Percentiles rank a stretch among this genome's conserved stretches.
These are phyloP conservation scores for Sylvicapra grimmia DNA, from an alignment of 2,113 vertebrate species.

Conservation along the genomic window DNA sequence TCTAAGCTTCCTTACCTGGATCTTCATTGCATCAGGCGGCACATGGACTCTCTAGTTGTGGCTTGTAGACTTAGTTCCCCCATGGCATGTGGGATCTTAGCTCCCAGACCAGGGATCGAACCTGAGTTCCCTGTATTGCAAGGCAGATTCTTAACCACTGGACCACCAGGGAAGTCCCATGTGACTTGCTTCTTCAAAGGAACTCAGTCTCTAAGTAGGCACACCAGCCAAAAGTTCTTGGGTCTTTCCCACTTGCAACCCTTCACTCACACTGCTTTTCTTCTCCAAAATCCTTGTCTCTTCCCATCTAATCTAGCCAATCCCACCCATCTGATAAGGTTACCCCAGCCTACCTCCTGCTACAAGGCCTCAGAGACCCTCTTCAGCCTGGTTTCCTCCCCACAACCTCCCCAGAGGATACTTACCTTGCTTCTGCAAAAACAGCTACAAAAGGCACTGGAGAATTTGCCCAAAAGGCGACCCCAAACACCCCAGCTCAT, in stretches of 20 bases:
- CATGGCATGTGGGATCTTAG: neutral
- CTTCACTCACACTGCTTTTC: neutral
- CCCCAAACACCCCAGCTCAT: accelerated
- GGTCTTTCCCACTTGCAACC: too few relatives aligned
- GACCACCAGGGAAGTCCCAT: neutral
- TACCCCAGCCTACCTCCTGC: neutral
- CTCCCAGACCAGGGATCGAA: neutral
- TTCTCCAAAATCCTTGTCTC: neutral
- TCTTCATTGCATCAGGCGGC: accelerated
- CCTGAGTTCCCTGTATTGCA: neutral
- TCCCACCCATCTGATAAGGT: neutral
- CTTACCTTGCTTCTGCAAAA: neutral
- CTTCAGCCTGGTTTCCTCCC: neutral
- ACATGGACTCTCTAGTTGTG: neutral
- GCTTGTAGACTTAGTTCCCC: neutral
- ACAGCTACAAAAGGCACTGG: neutral
- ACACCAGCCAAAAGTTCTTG: neutral
- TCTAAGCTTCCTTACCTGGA: neutral
- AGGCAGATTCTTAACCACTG: neutral
- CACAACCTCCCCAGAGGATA: neutral
- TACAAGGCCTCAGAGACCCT: neutral
- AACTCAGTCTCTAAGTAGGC: too few relatives aligned
- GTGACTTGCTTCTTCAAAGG: neutral
- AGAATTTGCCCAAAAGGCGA: neutral
- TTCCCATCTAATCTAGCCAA: neutral